These are phyloP conservation scores for Pseudeuparius sepicola DNA, from an alignment of 2,888 invertebrate genomes.

Conservation along the genomic window DNA sequence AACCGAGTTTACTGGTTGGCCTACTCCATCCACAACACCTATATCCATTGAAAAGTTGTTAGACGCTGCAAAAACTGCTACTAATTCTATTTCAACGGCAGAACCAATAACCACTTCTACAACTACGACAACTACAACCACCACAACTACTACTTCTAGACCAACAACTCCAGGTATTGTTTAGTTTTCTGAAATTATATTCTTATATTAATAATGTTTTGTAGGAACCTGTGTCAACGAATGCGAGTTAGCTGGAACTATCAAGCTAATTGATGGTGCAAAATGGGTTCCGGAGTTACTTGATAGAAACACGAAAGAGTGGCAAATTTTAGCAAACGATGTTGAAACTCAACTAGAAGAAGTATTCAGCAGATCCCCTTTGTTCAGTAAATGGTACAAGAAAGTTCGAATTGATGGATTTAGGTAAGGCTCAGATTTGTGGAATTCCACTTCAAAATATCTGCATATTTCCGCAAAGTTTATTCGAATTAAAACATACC, in stretches of 20 bases:
- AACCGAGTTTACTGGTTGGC: constrained; percentile 88
- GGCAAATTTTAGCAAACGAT: constrained; percentile 72
- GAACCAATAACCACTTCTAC: constrained; percentile 34
- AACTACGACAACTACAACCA: constrained; percentile 55
- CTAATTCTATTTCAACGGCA: constrained; percentile 43
- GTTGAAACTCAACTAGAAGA: constrained; percentile 64
- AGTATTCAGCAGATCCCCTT: constrained; percentile 47
- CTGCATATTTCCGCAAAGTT: too few species aligned
- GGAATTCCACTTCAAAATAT: constrained; percentile 4
- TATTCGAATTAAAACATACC: too few species aligned
- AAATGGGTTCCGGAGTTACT: constrained; percentile 79
- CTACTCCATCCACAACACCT: constrained; percentile 77
- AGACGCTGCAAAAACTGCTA: constrained; percentile 54
- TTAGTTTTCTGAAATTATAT: constrained; percentile 1
- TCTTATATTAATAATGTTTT: constrained; percentile 2
- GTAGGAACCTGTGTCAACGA: constrained; percentile 53
- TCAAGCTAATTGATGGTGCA: constrained; percentile 71
- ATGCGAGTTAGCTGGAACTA: constrained; percentile 79
- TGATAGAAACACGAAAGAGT: constrained; percentile 79
- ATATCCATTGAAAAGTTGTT: constrained; percentile 74
- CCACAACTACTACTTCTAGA: constrained; percentile 58
- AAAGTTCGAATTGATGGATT: constrained; percentile 81
- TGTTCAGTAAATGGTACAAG: constrained; percentile 72
- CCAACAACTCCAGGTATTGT: constrained; percentile 64
- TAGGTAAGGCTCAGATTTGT: constrained; percentile 39